phyloP scores from a whole-genome alignment of 2,113 vertebrate species.

The Brachypteracias leptosomus region DNA sequence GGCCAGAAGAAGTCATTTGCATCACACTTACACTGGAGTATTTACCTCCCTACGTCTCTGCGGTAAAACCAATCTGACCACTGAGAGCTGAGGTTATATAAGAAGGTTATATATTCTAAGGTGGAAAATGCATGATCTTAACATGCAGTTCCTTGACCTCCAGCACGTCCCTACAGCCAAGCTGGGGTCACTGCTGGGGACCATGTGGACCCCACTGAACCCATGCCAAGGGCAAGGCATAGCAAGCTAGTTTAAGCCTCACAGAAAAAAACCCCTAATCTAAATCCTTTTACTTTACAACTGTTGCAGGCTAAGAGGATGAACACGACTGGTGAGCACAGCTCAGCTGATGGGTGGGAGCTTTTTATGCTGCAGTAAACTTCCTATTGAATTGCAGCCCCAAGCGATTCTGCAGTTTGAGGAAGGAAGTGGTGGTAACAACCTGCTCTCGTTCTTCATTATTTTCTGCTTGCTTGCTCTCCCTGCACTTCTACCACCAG shows the following conservation, averaged over 20 bases:
- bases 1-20: not conserved
- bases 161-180: accelerated
- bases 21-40: not conserved
- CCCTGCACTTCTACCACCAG: not conserved
- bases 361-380: not conserved
- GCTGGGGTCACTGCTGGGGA: not conserved
- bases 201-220: not conserved
- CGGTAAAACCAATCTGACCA: not conserved
- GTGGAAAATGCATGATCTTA: not conserved
- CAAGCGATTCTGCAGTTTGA: not conserved
- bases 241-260: not conserved
- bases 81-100: not conserved
- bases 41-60: not conserved
- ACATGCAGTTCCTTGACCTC: not conserved
- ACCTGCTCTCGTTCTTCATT: not conserved
- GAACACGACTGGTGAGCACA: not conserved
- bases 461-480: not conserved
- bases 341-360: not conserved
- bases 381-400: not conserved
- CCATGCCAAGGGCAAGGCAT: not conserved
- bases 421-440: conserved; percentile 9
- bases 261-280: not conserved
- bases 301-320: not conserved
- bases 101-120: accelerated
- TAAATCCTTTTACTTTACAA: not conserved